phyloP scores from a whole-genome alignment of 2,888 invertebrate species.

The Pseudolycoriella hygida region DNA sequence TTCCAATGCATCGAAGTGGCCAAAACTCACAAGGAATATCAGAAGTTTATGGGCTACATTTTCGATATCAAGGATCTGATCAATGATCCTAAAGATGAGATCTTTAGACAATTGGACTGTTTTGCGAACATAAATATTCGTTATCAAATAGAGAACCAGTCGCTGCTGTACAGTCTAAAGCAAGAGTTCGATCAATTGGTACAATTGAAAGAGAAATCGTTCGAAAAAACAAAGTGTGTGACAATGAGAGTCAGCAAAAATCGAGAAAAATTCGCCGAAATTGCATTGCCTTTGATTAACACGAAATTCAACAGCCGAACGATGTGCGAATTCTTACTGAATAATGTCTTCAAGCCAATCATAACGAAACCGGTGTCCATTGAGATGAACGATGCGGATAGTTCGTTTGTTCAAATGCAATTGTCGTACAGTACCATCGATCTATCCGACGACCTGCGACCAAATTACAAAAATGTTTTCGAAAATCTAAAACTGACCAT shows the following conservation, averaged over 20 bases:
- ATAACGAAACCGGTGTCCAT: constrained; percentile 24
- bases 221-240: constrained; percentile 23
- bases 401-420: constrained; percentile 11
- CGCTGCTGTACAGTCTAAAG: constrained; percentile 23
- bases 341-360: constrained; percentile 25
- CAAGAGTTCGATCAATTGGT: constrained; percentile 24
- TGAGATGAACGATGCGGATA: constrained; percentile 14
- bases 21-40: constrained; percentile 21
- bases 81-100: constrained; percentile 17
- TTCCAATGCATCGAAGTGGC: constrained; percentile 27
- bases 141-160: constrained; percentile 22
- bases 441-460: constrained; percentile 18
- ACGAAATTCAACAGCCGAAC: constrained; percentile 24
- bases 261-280: constrained; percentile 20
- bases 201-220: constrained; percentile 22
- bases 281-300: constrained; percentile 22
- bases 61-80: constrained; percentile 20
- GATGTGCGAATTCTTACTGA: constrained; percentile 22
- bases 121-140: constrained; percentile 24
- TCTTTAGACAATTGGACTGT: constrained; percentile 22
- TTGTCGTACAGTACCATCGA: constrained; percentile 22
- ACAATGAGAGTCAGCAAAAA: constrained; percentile 23
- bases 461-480: constrained; percentile 24
- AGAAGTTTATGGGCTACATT: constrained; percentile 20
- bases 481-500: constrained; percentile 19